Conservation (phyloP, 2,888 invertebrate species). For the Vesta saturnalis region DNA sequence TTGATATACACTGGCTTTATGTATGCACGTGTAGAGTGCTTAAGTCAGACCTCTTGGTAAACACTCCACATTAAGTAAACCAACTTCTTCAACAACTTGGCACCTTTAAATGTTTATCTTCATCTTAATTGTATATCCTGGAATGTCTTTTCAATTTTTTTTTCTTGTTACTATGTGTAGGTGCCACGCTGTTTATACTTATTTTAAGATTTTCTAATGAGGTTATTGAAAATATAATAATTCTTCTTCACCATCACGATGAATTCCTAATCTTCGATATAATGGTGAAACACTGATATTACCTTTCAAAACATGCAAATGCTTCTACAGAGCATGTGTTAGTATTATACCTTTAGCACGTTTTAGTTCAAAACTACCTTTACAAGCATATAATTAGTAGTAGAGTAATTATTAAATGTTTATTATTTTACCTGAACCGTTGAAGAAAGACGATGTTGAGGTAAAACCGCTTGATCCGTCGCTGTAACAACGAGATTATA, state of each 20-base stretch:
- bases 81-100: conserved; percentile 33
- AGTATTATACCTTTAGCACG: conserved; percentile 19
- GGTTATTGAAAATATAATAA: background rate
- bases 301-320: conserved; percentile 21
- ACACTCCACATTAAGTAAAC: conserved; percentile 32
- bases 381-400: conserved; percentile 26
- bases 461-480: conserved; percentile 80
- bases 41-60: conserved; percentile 30
- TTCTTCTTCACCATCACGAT: too few relatives aligned
- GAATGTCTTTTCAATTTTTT: conserved; percentile 29
- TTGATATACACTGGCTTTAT: conserved; percentile 4
- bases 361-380: conserved; percentile 20
- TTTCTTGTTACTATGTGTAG: conserved; percentile 24
- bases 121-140: conserved; percentile 36
- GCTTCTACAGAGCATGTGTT: conserved; percentile 25
- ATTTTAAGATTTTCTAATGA: conserved; percentile 16
- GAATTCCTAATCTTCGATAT: too few relatives aligned
- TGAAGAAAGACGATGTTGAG: conserved; percentile 80
- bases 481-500: conserved; percentile 90
- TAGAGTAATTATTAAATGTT: conserved; percentile 17
- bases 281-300: conserved; percentile 4
- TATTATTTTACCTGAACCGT: conserved; percentile 80
- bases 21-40: conserved; percentile 32
- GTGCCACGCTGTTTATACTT: conserved; percentile 22
- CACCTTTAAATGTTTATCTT: conserved; percentile 37